These are phyloP conservation scores for Oryzias sinensis DNA, from an alignment of 2,797 vertebrate genomes.

Conservation along the genomic window DNA sequence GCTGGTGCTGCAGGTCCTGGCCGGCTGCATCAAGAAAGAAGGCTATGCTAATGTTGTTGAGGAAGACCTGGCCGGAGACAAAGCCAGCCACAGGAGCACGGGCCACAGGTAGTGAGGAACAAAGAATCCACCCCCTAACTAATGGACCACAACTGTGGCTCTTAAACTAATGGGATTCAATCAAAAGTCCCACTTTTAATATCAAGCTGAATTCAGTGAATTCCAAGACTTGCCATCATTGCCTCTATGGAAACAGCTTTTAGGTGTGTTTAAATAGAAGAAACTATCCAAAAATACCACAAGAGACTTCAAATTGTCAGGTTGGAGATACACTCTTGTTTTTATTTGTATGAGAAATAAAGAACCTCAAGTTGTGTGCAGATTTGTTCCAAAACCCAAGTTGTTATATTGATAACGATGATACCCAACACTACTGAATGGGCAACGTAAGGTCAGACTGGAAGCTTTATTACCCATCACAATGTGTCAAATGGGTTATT, in stretches of 20 bases:
- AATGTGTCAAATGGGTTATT: constrained; percentile 5
- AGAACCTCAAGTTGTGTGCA: constrained; percentile 48
- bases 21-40: constrained; percentile 89
- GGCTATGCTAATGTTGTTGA: constrained; percentile 85
- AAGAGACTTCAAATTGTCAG: constrained; percentile 56
- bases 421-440: constrained; percentile 46
- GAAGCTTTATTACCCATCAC: constrained; percentile 55
- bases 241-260: constrained; percentile 65
- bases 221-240: constrained; percentile 82
- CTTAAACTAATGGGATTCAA: constrained; percentile 37
- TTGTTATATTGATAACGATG: constrained; percentile 55
- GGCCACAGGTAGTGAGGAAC: constrained; percentile 88
- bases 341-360: constrained; percentile 43
- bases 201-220: constrained; percentile 91
- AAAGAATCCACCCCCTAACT: constrained; percentile 21
- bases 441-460: constrained; percentile 34
- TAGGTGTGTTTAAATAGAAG: constrained; percentile 54
- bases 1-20: constrained; percentile 85
- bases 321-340: constrained; percentile 60
- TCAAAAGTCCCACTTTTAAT: constrained; percentile 52
- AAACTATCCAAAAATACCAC: constrained; percentile 31
- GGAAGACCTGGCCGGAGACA: constrained; percentile 80
- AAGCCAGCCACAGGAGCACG: constrained; percentile 68
- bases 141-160: constrained; percentile 36
- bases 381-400: constrained; percentile 25